phyloP scores from a whole-genome alignment of 1,140 invertebrate species.

The Plutomurus gul region DNA sequence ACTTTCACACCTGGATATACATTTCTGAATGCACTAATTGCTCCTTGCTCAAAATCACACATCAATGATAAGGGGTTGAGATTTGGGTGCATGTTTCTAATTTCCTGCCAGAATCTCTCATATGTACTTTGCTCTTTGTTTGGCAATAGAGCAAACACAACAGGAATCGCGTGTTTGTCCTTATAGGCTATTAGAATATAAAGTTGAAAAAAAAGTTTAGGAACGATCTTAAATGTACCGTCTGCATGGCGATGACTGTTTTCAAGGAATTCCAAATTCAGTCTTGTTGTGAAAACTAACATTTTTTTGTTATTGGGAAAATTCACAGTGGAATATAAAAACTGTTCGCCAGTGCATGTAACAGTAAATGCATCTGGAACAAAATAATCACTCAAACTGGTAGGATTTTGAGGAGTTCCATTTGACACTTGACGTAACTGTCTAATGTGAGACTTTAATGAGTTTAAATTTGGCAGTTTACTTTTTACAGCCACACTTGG shows the following conservation, averaged over 20 bases:
- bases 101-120: not conserved
- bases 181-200: conserved; percentile 11
- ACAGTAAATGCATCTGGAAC: not conserved
- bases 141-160: conserved; percentile 36
- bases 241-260: not conserved
- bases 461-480: not conserved
- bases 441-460: not conserved
- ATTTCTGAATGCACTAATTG: not conserved
- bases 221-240: not conserved
- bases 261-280: not conserved
- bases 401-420: not conserved
- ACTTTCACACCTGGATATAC: not conserved
- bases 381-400: not conserved
- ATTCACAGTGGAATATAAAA: not conserved
- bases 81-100: not conserved
- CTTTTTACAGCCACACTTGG: not conserved
- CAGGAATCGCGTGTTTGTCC: not conserved
- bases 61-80: not conserved
- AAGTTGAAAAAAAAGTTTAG: not conserved
- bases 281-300: not conserved
- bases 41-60: conserved; percentile 16
- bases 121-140: conserved; percentile 36
- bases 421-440: not conserved
- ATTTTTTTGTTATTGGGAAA: not conserved
- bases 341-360: not conserved